Conservation (phyloP, 1,140 invertebrate genomes). For the Drosophila santomea region DNA sequence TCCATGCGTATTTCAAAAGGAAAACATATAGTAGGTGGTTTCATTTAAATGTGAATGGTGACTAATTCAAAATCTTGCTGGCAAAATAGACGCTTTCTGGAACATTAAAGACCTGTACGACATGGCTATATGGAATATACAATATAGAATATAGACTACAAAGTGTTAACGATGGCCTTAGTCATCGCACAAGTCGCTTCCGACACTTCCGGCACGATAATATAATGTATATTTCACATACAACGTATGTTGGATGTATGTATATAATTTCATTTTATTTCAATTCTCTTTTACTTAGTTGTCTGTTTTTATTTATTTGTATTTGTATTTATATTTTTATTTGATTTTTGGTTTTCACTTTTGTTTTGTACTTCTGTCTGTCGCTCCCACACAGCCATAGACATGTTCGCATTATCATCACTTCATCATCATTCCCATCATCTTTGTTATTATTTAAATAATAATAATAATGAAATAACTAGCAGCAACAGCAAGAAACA, state of each 20-base stretch:
- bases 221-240: slow-evolving; percentile 15
- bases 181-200: slow-evolving; percentile 40
- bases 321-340: not conserved
- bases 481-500: slow-evolving; percentile 18
- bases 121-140: not conserved
- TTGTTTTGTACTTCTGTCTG: slow-evolving; percentile 16
- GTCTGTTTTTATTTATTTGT: slow-evolving; percentile 29
- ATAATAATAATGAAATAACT: not conserved
- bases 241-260: not conserved
- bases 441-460: slow-evolving; percentile 1
- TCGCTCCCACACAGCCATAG: slow-evolving; percentile 26
- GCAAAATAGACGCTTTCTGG: slow-evolving; percentile 8
- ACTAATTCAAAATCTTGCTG: not conserved
- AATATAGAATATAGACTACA: not conserved
- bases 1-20: no score
- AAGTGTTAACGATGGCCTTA: slow-evolving; percentile 22
- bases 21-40: not conserved
- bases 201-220: slow-evolving; percentile 48
- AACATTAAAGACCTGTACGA: slow-evolving; percentile 3
- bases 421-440: slow-evolving; percentile 4
- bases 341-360: not conserved
- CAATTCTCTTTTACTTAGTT: slow-evolving; percentile 30
- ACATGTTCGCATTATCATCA: not conserved
- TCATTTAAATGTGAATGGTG: not conserved
- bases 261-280: slow-evolving; percentile 38